Percentiles rank a stretch among this genome's conserved stretches.
Conservation (phyloP, 2,113 vertebrate species). For the Lophius piscatorius region DNA sequence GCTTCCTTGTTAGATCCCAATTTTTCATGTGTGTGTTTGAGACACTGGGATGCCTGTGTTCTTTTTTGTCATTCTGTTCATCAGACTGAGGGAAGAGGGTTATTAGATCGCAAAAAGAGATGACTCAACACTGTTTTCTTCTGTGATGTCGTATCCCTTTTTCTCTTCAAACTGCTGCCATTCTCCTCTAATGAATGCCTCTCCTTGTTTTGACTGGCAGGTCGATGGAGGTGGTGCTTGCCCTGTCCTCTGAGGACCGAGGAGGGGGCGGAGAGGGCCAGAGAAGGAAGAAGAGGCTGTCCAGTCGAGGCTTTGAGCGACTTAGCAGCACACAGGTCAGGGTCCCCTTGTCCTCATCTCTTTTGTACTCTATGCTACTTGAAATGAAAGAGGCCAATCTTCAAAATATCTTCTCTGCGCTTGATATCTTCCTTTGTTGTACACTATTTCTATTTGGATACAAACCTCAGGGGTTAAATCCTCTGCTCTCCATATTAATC, state of each 20-base stretch:
- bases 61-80: slow-evolving; percentile 52
- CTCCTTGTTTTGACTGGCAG: slow-evolving; percentile 77
- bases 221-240: slow-evolving; percentile 84
- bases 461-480: slow-evolving; percentile 56
- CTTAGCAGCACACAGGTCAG: slow-evolving; percentile 74
- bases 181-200: slow-evolving; percentile 55
- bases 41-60: slow-evolving; percentile 33
- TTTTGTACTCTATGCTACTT: slow-evolving; percentile 40
- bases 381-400: slow-evolving; percentile 52
- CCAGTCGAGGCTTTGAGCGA: slow-evolving; percentile 78
- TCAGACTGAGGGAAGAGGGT: slow-evolving; percentile 54
- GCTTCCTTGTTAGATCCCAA: slow-evolving; percentile 59
- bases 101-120: slow-evolving; percentile 62
- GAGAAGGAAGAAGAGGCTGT: slow-evolving; percentile 86
- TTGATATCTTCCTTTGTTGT: slow-evolving; percentile 62
- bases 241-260: slow-evolving; percentile 85
- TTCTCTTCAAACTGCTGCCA: slow-evolving; percentile 24
- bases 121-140: slow-evolving; percentile 60
- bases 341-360: slow-evolving; percentile 43
- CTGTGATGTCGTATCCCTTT: slow-evolving; percentile 51
- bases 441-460: slow-evolving; percentile 62
- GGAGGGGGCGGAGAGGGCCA: slow-evolving; percentile 80
- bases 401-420: slow-evolving; percentile 56
- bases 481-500: slow-evolving; percentile 58
- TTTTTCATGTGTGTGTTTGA: slow-evolving; percentile 51